Base-by-base conservation (phyloP, 2,888 invertebrate species). In the Myathropa florea region DNA sequence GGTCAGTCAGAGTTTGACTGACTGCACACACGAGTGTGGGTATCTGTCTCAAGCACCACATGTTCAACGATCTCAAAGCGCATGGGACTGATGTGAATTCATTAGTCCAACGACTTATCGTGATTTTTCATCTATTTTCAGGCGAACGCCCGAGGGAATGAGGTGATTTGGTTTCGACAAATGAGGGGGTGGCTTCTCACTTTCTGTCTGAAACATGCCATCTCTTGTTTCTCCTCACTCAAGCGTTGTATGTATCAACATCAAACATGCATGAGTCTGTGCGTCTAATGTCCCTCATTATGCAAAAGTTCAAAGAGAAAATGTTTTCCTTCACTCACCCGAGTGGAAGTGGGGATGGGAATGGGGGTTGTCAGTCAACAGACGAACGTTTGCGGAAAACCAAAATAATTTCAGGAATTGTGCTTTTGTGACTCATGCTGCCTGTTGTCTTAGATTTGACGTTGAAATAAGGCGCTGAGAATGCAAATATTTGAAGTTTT, bases 61-160 rank as follows among this genome's bases (percentile, higher is more conserved):
- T 60, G 12, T 64, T 68, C 14, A 63, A 76, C 76, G 80, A 39
- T 71, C 21, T 30, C 14, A 6, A 33, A 72, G 70, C 72, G 63
- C 76, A 71, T 73, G 78, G 73, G 77, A 82, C 78, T 67, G 76
- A 21, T 36, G 71, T 26, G 83, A 83, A 86, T 86, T 83, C 86
- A 86, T 86, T 86, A 83, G 78, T 63, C 78, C 7, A 57, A 82
- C 71, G 75, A 75, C 79, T 86, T 86, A 86, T 86, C 86, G 73
- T 86, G 86, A 86, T 86, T 86, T 86, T 79, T 79, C 86, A 86
- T 86, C 83, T 79, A 67, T 75, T 75, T 75, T 18, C 55, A 24
- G 36, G 28, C 63, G 28, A 60, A n/a, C 23, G 28, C 24, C 18
- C 21, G 33, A 18, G 23, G 21, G 46, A 46, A 36, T 39, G 73